phyloP scores from a whole-genome alignment of 2,888 invertebrate genomes.

The Apamea sordens region DNA sequence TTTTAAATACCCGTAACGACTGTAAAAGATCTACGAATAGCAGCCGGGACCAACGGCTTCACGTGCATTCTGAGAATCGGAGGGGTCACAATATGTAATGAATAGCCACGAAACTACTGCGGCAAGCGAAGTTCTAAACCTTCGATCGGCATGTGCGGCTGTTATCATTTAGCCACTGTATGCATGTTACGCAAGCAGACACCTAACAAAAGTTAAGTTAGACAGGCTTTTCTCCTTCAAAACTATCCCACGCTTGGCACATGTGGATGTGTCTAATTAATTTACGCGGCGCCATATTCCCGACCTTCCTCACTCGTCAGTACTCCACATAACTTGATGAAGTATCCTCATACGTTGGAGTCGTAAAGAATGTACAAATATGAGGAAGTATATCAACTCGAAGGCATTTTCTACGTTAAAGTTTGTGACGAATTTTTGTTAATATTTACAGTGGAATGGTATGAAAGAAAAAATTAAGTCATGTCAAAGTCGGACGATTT shows the following conservation, averaged over 20 bases:
- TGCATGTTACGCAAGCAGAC: neutral
- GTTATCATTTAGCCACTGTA: neutral
- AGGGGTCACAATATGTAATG: neutral
- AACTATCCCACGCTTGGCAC: slow-evolving; percentile 39
- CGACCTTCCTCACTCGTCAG: slow-evolving; percentile 34
- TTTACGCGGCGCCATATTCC: slow-evolving; percentile 48
- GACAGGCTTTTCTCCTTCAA: slow-evolving; percentile 29
- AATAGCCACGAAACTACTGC: too few species aligned
- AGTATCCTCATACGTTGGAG: slow-evolving; percentile 62
- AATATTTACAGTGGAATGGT: slow-evolving; percentile 10
- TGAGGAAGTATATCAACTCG: slow-evolving; percentile 49
- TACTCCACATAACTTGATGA: slow-evolving; percentile 67
- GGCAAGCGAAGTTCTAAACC: neutral
- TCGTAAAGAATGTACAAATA: slow-evolving; percentile 67
- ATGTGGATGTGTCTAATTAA: slow-evolving; percentile 50
- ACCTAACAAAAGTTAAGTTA: slow-evolving; percentile 13
- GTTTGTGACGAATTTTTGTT: slow-evolving; percentile 14
- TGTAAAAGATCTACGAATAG: neutral
- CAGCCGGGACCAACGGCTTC: neutral
- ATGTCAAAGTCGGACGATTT: neutral
- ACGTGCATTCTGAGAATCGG: neutral
- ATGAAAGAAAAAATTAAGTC: neutral
- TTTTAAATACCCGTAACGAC: neutral
- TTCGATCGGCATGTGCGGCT: neutral
- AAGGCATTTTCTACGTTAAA: slow-evolving; percentile 22